These are phyloP conservation scores for Calyptomena viridis DNA, from an alignment of 2,113 vertebrate species.

Conservation along the genomic window DNA sequence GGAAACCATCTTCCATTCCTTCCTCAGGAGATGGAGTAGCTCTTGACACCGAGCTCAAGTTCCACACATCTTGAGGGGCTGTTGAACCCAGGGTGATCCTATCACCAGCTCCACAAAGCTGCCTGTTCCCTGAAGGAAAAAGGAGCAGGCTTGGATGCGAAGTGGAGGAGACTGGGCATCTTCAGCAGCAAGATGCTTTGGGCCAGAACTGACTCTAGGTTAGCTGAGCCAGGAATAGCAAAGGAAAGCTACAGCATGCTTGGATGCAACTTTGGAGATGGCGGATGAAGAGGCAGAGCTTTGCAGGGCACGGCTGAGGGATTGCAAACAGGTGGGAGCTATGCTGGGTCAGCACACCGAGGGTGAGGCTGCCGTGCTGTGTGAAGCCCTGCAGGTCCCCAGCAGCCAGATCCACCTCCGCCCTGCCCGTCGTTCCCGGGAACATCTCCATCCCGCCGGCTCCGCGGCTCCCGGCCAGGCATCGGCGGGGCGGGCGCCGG, in stretches of 20 bases:
- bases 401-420: accelerated
- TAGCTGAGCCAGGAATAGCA: background rate
- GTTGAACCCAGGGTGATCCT: background rate
- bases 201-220: background rate
- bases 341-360: accelerated
- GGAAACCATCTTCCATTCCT: background rate
- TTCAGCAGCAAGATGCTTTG: background rate
- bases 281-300: background rate
- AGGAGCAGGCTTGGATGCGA: background rate
- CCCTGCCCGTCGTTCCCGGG: accelerated
- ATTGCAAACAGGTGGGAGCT: accelerated
- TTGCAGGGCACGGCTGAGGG: background rate
- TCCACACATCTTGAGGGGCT: background rate
- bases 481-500: background rate
- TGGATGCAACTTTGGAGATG: background rate
- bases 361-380: accelerated
- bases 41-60: background rate
- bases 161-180: background rate
- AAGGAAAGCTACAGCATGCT: background rate
- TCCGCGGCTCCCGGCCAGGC: background rate
- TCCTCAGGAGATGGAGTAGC: background rate
- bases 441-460: accelerated
- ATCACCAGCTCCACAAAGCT: background rate
- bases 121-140: background rate
- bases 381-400: accelerated